phyloP scores from a whole-genome alignment of 2,888 invertebrate species.

The Coronaproctus castanopsis region DNA sequence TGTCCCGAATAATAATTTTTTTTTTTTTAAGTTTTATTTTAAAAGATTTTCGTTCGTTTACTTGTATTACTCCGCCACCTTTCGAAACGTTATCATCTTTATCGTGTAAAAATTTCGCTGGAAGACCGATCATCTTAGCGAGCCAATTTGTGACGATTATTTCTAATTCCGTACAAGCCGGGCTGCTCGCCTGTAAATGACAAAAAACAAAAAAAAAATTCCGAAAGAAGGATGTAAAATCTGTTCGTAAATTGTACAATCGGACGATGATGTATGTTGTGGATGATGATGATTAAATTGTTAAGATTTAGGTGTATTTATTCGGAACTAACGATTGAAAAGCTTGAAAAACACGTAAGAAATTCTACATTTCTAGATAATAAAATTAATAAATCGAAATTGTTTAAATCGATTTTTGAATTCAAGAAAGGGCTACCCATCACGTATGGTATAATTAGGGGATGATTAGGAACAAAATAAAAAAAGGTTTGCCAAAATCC shows the following conservation, averaged over 20 bases:
- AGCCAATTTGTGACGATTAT: slow-evolving; percentile 97
- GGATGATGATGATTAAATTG: slow-evolving; percentile 5
- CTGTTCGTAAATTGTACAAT: neutral
- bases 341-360: too few relatives aligned
- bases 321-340: neutral
- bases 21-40: too few relatives aligned
- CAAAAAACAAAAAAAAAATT: slow-evolving; percentile 1
- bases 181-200: slow-evolving; percentile 64
- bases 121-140: slow-evolving; percentile 86
- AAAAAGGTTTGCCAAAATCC: too few relatives aligned
- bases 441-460: too few relatives aligned
- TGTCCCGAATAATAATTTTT: too few relatives aligned
- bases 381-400: too few relatives aligned
- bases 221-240: neutral
- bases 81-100: slow-evolving; percentile 37
- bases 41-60: too few relatives aligned
- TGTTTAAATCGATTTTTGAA: too few relatives aligned
- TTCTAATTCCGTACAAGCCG: slow-evolving; percentile 93
- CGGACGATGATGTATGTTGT: slow-evolving; percentile 2
- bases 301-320: neutral
- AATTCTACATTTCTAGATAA: too few relatives aligned
- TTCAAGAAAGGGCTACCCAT: too few relatives aligned
- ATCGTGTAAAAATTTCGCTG: slow-evolving; percentile 75
- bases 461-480: too few relatives aligned
- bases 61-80: slow-evolving; percentile 94